Conservation (phyloP, 64 coral and sea anemone species). For the Cladopsammia gracilis region DNA sequence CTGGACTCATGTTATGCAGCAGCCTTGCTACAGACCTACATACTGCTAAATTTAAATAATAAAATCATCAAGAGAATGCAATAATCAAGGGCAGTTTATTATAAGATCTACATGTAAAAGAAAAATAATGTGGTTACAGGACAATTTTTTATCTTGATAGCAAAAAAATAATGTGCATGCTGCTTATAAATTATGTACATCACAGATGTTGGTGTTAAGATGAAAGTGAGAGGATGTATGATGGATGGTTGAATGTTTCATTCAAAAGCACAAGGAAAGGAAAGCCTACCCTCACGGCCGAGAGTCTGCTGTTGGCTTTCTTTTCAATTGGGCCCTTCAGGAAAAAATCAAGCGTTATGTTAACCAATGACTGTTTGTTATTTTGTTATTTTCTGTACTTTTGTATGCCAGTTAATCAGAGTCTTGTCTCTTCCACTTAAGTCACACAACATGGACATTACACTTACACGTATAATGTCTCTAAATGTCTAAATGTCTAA, state of each 20-base stretch:
- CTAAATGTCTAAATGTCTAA: no score
- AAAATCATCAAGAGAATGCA: no score
- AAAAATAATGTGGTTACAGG: no score
- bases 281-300: constrained; percentile 54
- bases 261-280: constrained; percentile 11
- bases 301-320: constrained; percentile 53
- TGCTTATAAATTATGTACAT: neutral
- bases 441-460: no score
- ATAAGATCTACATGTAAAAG: no score
- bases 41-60: no score
- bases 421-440: no score
- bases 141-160: neutral
- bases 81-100: no score
- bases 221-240: neutral
- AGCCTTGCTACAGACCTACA: no score
- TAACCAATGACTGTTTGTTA: neutral
- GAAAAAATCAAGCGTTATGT: constrained; percentile 45
- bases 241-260: neutral
- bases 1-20: no score
- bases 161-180: neutral
- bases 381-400: neutral
- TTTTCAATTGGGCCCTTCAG: constrained; percentile 61
- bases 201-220: neutral
- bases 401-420: neutral
- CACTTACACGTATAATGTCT: no score